phyloP scores from a whole-genome alignment of 2,888 invertebrate species.

The Calameuta pallipes region DNA sequence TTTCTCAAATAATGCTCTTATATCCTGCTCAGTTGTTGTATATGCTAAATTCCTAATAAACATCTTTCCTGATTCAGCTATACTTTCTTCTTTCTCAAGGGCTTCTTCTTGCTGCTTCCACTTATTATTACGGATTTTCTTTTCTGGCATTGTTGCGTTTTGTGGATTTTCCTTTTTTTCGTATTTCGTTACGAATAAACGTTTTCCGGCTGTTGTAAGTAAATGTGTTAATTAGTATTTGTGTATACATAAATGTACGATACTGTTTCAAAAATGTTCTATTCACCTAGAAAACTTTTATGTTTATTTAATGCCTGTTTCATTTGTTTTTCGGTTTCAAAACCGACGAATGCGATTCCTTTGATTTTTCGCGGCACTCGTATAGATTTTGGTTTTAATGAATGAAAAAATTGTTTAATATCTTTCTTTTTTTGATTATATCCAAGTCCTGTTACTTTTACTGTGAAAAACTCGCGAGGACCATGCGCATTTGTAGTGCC shows the following conservation, averaged over 20 bases:
- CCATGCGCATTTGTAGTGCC: constrained; percentile 57
- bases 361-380: constrained; percentile 80
- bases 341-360: constrained; percentile 93
- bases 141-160: constrained; percentile 33
- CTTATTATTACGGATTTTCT: constrained; percentile 59
- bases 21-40: constrained; percentile 84
- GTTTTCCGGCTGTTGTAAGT: constrained; percentile 70
- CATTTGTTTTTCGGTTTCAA: constrained; percentile 83
- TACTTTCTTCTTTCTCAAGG: constrained; percentile 79
- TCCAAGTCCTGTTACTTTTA: constrained; percentile 83
- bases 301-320: constrained; percentile 85
- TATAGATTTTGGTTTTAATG: constrained; percentile 82
- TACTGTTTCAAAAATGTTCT: constrained; percentile 8
- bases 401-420: constrained; percentile 86
- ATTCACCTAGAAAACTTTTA: constrained; percentile 83
- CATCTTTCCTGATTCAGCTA: constrained; percentile 91
- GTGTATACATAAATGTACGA: constrained; percentile 20
- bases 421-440: constrained; percentile 85
- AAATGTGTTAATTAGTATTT: background rate
- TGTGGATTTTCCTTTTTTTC: constrained; percentile 65
- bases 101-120: constrained; percentile 75
- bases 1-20: constrained; percentile 84
- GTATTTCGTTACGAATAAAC: constrained; percentile 71
- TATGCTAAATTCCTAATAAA: constrained; percentile 94
- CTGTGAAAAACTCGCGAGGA: constrained; percentile 68